Evolutionary conservation across 2,797 vertebrate genomes (phyloP), one percentile per base, ranked within the genome.

Genomic region (Myripristis jacobus): DNA sequence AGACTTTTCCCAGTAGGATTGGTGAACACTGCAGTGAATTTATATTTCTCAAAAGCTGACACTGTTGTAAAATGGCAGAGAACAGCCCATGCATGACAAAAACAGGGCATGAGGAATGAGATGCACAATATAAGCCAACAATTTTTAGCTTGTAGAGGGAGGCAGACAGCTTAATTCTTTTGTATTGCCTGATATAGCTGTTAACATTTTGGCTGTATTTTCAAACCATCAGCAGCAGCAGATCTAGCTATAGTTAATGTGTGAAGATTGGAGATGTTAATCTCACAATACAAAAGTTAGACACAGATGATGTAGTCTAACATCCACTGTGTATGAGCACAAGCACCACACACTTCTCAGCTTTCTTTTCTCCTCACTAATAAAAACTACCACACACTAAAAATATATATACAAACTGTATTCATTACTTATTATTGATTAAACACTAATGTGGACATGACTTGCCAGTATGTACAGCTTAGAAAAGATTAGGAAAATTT

Each of bases 31-130:
- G 21, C 47, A 11, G 47, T 50, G 47, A 50, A 16, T 50, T 50
- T 10, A 21, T 50, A 21, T 50, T 50, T 24, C 10, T 50, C 47
- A 21, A 46, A 4, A 22, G 47, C 10, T 22, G 47, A 50, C 47
- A 21, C 47, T 18, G 47, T 21, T 50, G n/a, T 50, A 19, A 50
- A 50, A 50, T 50, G 47, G 47, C 47, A 50, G 47, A 50, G 47
- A 50, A 50, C n/a, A 21, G 47, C 18, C 47, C 21, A 21, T n/a
- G 43, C n/a, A 46, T 38, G n/a, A 46, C n/a, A 46, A 18, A 46
- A 9, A 18, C n/a, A 46, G 47, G 47, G n/a, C 19, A 24, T 29
- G 11, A 38, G 12, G 47, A 50, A 9, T 4, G 8, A 19, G 46
- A 21, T 12, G 10, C 19, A 24, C 3, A 50, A 12, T 22, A 22